A percentile compares a stretch with the other conserved stretches of the same genome.
These are phyloP conservation scores for Neotragus moschatus DNA, from an alignment of 2,113 vertebrate species.

Conservation along the genomic window DNA sequence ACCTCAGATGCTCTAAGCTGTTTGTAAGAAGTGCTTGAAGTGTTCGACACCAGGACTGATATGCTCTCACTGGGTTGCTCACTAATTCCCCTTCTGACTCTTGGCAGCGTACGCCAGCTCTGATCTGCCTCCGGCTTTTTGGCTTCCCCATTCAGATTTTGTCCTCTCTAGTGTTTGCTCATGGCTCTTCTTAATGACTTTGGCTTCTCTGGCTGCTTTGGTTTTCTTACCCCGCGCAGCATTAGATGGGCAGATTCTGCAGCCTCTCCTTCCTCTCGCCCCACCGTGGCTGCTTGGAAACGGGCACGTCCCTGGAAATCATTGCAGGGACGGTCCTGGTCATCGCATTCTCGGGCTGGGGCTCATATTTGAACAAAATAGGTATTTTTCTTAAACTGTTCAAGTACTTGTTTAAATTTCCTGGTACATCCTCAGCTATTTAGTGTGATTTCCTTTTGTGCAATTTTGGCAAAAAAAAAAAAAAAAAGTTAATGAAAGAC, in stretches of 20 bases:
- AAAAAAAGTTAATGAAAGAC: neutral
- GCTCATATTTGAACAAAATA: neutral
- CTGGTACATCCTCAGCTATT: neutral
- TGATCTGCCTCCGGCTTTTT: constrained; percentile 8
- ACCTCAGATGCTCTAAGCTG: neutral
- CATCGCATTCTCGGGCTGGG: neutral
- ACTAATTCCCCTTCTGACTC: neutral
- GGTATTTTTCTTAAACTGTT: neutral
- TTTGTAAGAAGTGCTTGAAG: neutral
- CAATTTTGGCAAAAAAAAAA: neutral
- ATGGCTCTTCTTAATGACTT: constrained; percentile 33
- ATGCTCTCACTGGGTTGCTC: neutral
- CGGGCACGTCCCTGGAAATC: too few species aligned
- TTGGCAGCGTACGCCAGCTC: neutral
- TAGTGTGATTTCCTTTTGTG: neutral
- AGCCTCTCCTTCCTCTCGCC: neutral
- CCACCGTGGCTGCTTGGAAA: neutral
- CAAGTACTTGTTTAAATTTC: neutral
- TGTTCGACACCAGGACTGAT: neutral
- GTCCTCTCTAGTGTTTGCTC: constrained; percentile 29
- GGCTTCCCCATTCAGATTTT: neutral
- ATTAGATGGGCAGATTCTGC: neutral
- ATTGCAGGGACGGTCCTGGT: neutral
- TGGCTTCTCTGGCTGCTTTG: neutral
- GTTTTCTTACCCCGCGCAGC: neutral